Percentiles rank a stretch among this genome's conserved stretches.
phyloP scores from a whole-genome alignment of 2,113 vertebrate genomes.

The Gallinago paraguaiae region DNA sequence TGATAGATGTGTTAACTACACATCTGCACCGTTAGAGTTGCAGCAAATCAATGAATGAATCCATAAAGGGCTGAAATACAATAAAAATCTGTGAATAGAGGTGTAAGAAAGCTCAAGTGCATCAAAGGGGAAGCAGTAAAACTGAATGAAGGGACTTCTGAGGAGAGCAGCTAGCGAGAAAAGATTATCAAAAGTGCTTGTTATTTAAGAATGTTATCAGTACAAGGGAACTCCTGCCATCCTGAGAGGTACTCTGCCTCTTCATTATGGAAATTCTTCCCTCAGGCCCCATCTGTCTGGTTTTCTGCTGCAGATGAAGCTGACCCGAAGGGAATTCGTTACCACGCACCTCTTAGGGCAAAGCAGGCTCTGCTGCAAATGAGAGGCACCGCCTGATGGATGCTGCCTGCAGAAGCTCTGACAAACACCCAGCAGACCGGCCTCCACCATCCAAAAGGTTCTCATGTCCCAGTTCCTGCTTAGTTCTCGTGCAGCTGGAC shows the following conservation, averaged over 20 bases:
- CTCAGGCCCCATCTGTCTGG: conserved; percentile 32
- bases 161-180: not conserved
- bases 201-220: not conserved
- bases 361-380: not conserved
- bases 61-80: not conserved
- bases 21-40: not conserved
- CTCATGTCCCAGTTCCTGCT: conserved; percentile 4
- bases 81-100: conserved; percentile 1
- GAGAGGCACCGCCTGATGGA: not conserved
- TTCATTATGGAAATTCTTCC: conserved; percentile 38
- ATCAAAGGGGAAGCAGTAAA: not conserved
- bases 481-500: not conserved
- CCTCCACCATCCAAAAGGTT: not conserved
- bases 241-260: not conserved
- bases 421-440: not conserved
- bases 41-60: not conserved
- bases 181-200: not conserved
- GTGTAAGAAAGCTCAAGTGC: not conserved
- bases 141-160: not conserved
- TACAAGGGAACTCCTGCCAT: not conserved
- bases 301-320: conserved; percentile 32
- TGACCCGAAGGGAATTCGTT: conserved; percentile 45
- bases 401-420: not conserved
- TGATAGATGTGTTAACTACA: not conserved
- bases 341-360: not conserved